Conservation (phyloP, 2,888 invertebrate species). For the Archips xylosteana region DNA sequence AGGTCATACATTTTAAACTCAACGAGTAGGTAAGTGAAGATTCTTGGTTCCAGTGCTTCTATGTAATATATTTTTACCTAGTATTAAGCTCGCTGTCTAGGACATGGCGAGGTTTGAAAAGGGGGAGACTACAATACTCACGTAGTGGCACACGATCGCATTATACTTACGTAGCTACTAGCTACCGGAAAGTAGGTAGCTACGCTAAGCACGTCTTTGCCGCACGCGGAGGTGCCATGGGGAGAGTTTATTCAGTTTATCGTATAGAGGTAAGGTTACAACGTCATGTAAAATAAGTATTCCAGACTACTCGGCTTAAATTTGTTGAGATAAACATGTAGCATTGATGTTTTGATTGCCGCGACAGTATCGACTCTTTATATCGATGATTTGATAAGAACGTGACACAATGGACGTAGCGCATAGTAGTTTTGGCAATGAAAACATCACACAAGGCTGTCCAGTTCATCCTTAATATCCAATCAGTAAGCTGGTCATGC, state of each 20-base stretch:
- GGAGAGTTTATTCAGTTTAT: slow-evolving; percentile 27
- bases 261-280: not conserved
- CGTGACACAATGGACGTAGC: slow-evolving; percentile 13
- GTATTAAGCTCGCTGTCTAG: not conserved
- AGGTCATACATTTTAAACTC: not conserved
- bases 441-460: slow-evolving; percentile 16
- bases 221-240: slow-evolving; percentile 3
- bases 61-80: not conserved
- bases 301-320: not conserved
- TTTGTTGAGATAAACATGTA: slow-evolving; percentile 9
- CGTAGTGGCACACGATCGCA: slow-evolving; percentile 23
- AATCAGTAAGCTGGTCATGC: slow-evolving; percentile 30
- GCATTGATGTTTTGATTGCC: not conserved
- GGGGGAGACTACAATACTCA: slow-evolving; percentile 12
- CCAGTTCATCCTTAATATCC: slow-evolving; percentile 9
- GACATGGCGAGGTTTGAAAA: slow-evolving; percentile 6
- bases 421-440: slow-evolving; percentile 26
- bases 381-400: slow-evolving; percentile 17
- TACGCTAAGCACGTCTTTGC: slow-evolving; percentile 28
- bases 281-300: not conserved
- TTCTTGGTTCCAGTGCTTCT: not conserved
- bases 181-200: not conserved
- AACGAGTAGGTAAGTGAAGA: not conserved
- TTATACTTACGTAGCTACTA: not conserved
- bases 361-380: not conserved